Conservation (phyloP, 2,113 vertebrate genomes). For the Brienomyrus longianalis region DNA sequence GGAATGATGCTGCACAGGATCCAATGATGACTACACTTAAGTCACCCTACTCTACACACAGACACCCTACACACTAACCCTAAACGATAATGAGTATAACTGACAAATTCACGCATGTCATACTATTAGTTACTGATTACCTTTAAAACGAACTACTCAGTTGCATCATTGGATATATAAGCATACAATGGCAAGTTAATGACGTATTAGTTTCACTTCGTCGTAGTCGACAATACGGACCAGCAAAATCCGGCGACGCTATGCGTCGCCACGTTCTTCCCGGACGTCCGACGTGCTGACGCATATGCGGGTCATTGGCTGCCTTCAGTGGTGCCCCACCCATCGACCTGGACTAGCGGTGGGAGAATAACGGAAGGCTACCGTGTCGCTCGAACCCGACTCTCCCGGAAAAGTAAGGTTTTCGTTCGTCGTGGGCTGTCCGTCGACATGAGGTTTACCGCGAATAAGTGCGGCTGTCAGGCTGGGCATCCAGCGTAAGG, state of each 20-base stretch:
- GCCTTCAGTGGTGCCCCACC: not conserved
- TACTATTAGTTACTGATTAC: not conserved
- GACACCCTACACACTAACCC: not conserved
- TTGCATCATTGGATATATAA: not conserved
- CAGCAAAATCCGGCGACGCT: not conserved
- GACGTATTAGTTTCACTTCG: not conserved
- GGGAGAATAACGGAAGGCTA: slow-evolving; percentile 1
- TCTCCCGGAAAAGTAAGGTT: slow-evolving; percentile 11
- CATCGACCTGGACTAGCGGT: not conserved
- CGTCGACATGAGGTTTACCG: not conserved
- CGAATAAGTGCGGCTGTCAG: not conserved
- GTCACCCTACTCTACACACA: not conserved
- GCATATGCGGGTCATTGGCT: not conserved
- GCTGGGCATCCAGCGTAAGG: not conserved
- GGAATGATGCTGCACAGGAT: not conserved
- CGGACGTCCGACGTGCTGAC: not conserved
- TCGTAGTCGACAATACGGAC: not conserved
- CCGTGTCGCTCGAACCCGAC: not conserved
- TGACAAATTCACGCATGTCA: not conserved
- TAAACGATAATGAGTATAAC: not conserved
- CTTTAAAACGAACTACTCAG: not conserved
- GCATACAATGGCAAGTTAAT: not conserved
- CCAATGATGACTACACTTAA: not conserved
- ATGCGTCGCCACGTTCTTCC: not conserved
- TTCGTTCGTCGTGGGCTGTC: not conserved